Evolutionary conservation across 2,888 invertebrate genomes (phyloP).

Genomic region (Meta bourneti): DNA sequence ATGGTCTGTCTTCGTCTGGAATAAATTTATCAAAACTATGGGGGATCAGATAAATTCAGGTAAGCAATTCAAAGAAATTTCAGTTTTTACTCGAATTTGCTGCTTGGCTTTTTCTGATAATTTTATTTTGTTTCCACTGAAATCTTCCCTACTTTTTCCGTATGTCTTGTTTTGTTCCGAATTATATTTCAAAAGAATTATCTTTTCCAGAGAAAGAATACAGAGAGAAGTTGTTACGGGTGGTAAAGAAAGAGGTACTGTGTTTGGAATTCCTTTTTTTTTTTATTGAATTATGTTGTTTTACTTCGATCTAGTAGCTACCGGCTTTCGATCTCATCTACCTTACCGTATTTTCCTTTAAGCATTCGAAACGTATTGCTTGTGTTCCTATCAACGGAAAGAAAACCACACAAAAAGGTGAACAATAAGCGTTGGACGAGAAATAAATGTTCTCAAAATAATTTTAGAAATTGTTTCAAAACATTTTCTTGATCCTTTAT

Average conservation of each 20-base stretch:
- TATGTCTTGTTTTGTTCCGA: not conserved
- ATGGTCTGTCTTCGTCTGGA: constrained; percentile 21
- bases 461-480: no score
- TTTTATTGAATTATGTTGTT: not conserved
- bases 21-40: constrained; percentile 49
- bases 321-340: not conserved
- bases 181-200: not conserved
- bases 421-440: no score
- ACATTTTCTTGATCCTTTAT: no score
- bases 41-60: constrained; percentile 63
- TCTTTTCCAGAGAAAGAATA: constrained; percentile 77
- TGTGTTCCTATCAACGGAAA: not conserved
- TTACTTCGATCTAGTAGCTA: not conserved
- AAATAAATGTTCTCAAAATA: no score
- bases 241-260: constrained; percentile 78
- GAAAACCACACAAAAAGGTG: not conserved
- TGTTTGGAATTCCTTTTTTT: not conserved
- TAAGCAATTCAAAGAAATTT: not conserved
- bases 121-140: not conserved
- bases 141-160: not conserved
- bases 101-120: not conserved
- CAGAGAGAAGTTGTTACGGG: constrained; percentile 77
- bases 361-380: not conserved
- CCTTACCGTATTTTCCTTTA: not conserved
- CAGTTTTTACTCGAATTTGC: not conserved